Percentiles rank a stretch among this genome's conserved stretches.
phyloP scores from a whole-genome alignment of 1,140 invertebrate species.

The Ceratina japonica region DNA sequence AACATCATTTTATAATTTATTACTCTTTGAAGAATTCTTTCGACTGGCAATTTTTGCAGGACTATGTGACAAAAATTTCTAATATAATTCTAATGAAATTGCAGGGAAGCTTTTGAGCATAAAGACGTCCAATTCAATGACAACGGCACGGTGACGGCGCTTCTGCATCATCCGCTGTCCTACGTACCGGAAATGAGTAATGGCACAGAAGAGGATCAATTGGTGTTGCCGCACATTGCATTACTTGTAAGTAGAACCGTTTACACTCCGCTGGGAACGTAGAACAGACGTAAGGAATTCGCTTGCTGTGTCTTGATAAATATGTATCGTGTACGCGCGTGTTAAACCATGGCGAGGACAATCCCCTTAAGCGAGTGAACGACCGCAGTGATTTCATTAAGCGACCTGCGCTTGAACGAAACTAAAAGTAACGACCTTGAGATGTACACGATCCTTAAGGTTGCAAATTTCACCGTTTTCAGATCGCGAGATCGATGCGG shows the following conservation, averaged over 20 bases:
- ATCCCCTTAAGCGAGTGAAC: background rate
- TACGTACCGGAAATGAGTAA: slow-evolving; percentile 86
- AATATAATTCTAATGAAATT: slow-evolving; percentile 51
- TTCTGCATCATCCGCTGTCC: slow-evolving; percentile 84
- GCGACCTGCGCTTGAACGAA: too few species aligned
- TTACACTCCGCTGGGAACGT: background rate
- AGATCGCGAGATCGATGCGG: too few species aligned
- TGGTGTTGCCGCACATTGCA: slow-evolving; percentile 92
- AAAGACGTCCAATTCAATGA: slow-evolving; percentile 85
- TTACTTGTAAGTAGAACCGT: slow-evolving; percentile 86
- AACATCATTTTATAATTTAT: too few species aligned
- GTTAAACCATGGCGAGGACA: slow-evolving; percentile 4
- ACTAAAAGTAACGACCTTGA: too few species aligned
- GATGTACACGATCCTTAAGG: too few species aligned
- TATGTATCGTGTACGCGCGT: background rate
- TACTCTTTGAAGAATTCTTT: too few species aligned
- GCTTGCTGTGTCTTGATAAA: background rate
- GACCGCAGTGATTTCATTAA: background rate
- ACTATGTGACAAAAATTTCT: background rate
- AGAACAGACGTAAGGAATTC: background rate
- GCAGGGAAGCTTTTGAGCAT: slow-evolving; percentile 86
- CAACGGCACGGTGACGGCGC: slow-evolving; percentile 86
- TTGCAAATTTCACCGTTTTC: too few species aligned
- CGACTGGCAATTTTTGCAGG: too few species aligned
- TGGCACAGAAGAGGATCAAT: slow-evolving; percentile 86